These are phyloP conservation scores for Dorcus parallelipipedus DNA, from an alignment of 2,888 invertebrate species.

Conservation along the genomic window DNA sequence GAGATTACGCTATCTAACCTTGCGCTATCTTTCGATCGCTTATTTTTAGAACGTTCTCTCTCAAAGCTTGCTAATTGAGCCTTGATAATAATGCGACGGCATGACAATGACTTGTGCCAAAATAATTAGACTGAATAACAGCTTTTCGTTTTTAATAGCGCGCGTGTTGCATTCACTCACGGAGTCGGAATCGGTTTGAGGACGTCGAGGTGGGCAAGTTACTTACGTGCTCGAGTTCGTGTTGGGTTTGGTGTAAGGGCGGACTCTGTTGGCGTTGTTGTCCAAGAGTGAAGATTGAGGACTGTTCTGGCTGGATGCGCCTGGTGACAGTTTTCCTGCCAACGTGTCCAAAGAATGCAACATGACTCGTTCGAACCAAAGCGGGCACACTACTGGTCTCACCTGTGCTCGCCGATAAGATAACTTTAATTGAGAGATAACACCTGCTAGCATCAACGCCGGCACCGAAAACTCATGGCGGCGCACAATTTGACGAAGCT, in stretches of 20 bases:
- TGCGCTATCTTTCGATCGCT: no score
- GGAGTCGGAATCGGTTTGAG: not conserved
- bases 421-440: conserved; percentile 10
- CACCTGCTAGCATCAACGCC: conserved; percentile 25
- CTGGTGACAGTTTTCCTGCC: conserved; percentile 87
- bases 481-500: not conserved
- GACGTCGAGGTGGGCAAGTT: no score
- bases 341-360: conserved; percentile 83
- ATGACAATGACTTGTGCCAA: no score
- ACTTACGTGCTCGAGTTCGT: conserved; percentile 49
- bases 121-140: no score
- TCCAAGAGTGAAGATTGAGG: conserved; percentile 54
- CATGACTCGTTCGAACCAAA: conserved; percentile 53
- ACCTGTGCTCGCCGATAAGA: conserved; percentile 17
- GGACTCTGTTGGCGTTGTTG: conserved; percentile 67
- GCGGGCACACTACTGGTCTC: conserved; percentile 14
- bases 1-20: no score
- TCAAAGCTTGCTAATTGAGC: no score
- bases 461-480: not conserved
- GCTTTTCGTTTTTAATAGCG: no score
- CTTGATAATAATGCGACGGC: no score
- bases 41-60: no score
- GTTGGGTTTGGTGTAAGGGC: conserved; percentile 54
- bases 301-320: conserved; percentile 52
- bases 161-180: no score